These are phyloP conservation scores for Sterrhoptilus dennistouni DNA, from an alignment of 2,113 vertebrate genomes.

Conservation along the genomic window DNA sequence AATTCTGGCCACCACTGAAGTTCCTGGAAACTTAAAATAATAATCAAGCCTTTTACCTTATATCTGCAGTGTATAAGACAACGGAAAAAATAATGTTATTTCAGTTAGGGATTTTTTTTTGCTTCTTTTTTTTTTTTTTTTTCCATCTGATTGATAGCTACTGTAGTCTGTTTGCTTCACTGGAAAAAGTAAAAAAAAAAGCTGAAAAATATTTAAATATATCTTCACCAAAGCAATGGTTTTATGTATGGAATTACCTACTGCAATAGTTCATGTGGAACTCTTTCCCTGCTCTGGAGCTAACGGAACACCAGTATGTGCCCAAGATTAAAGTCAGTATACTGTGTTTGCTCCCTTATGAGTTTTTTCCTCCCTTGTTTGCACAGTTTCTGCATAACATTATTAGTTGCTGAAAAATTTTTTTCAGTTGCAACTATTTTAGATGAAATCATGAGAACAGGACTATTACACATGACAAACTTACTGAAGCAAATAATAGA, in stretches of 20 bases:
- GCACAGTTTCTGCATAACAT: background rate
- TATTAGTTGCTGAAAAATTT: background rate
- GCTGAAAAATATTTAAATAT: background rate
- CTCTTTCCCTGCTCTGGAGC: background rate
- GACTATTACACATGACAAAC: background rate
- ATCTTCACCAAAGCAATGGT: background rate
- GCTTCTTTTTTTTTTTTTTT: background rate
- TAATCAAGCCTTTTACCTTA: background rate
- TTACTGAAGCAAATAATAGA: background rate
- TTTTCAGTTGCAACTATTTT: background rate
- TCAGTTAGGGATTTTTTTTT: background rate
- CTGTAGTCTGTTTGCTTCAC: background rate
- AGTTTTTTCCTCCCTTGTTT: background rate
- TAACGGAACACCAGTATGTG: background rate
- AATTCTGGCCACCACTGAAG: background rate
- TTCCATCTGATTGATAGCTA: background rate
- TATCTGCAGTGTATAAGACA: background rate
- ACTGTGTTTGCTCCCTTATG: background rate
- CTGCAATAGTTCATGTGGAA: background rate
- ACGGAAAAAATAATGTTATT: background rate
- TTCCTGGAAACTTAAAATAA: background rate
- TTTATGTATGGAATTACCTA: background rate
- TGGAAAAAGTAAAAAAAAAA: background rate
- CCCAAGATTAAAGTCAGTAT: background rate
- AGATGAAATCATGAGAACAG: background rate